Conservation (phyloP, 2,888 invertebrate species). For the Standfussiana lucernea region DNA sequence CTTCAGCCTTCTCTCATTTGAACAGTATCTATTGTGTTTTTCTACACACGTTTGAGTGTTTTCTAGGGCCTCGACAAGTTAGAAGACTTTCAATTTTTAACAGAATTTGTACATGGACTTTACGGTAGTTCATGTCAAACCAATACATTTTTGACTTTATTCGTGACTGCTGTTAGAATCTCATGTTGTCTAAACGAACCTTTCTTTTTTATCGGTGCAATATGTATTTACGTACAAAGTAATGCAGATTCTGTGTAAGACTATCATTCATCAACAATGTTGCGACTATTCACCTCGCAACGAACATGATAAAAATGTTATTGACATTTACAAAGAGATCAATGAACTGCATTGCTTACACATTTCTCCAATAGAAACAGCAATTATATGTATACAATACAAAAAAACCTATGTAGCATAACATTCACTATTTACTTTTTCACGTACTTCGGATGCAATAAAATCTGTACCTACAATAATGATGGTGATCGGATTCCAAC, state of each 20-base stretch:
- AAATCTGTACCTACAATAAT: conserved; percentile 34
- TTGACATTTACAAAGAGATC: conserved; percentile 19
- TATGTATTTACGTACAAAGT: not conserved
- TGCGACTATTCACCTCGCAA: not conserved
- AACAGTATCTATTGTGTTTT: no score
- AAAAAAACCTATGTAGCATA: conserved; percentile 26
- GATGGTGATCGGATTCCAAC: conserved; percentile 33
- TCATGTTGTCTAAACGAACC: not conserved
- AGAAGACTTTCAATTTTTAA: no score
- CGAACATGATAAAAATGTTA: conserved; percentile 37
- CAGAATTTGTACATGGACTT: no score
- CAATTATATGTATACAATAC: conserved; percentile 12
- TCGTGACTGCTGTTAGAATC: no score
- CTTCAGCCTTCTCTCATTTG: no score
- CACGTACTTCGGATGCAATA: conserved; percentile 8
- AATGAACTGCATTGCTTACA: conserved; percentile 7
- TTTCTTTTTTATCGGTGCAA: not conserved
- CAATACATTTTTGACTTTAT: no score
- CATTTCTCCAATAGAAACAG: conserved; percentile 23
- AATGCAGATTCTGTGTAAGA: conserved; percentile 1
- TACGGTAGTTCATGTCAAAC: not conserved
- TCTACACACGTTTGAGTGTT: no score
- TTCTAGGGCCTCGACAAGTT: no score
- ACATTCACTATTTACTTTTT: conserved; percentile 32
- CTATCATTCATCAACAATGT: not conserved